Conservation (phyloP, 2,888 invertebrate species). For the Cistogaster globosa region DNA sequence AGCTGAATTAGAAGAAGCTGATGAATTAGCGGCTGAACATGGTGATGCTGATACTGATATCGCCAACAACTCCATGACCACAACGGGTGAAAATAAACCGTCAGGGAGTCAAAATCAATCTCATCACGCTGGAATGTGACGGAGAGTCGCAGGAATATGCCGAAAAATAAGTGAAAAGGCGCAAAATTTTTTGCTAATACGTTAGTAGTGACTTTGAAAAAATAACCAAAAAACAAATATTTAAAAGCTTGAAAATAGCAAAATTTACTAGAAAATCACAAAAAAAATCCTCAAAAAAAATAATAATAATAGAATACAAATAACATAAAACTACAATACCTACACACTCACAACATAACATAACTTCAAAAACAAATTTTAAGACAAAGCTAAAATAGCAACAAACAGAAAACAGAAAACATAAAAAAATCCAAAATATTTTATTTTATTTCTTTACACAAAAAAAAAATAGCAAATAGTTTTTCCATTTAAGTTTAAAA, state of each 20-base stretch:
- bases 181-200: slow-evolving; percentile 94
- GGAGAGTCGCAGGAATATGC: slow-evolving; percentile 95
- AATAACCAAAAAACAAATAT: slow-evolving; percentile 67
- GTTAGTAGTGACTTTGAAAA: slow-evolving; percentile 85
- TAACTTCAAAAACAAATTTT: slow-evolving; percentile 62
- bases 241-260: slow-evolving; percentile 70
- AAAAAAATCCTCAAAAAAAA: slow-evolving; percentile 60
- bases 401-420: slow-evolving; percentile 43
- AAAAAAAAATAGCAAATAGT: slow-evolving; percentile 35
- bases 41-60: slow-evolving; percentile 57
- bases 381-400: slow-evolving; percentile 69
- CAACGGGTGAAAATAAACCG: slow-evolving; percentile 78
- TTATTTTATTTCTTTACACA: slow-evolving; percentile 44
- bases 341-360: slow-evolving; percentile 19
- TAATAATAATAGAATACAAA: slow-evolving; percentile 63
- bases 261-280: slow-evolving; percentile 67
- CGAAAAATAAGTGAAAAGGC: slow-evolving; percentile 95
- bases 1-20: slow-evolving; percentile 87
- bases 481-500: slow-evolving; percentile 60
- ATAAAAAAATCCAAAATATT: slow-evolving; percentile 38
- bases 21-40: slow-evolving; percentile 78
- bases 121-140: slow-evolving; percentile 92
- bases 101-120: slow-evolving; percentile 84
- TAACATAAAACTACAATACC: slow-evolving; percentile 41
- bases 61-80: slow-evolving; percentile 69